A percentile compares a stretch with the other conserved stretches of the same genome.
Conservation (phyloP, 2,797 vertebrate genomes). For the Chiroxiphia lanceolata region DNA sequence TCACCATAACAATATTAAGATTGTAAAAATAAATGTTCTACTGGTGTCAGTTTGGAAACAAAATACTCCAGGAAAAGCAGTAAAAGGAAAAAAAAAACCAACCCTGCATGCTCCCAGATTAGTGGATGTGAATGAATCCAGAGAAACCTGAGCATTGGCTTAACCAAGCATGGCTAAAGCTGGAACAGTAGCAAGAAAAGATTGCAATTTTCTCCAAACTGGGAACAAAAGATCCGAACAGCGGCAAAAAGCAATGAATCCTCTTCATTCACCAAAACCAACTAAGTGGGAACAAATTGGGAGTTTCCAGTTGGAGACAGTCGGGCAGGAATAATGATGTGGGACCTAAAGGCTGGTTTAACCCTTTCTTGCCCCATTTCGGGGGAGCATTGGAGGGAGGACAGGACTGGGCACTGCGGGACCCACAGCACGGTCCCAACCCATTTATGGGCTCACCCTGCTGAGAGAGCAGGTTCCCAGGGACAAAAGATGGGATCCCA, state of each 20-base stretch:
- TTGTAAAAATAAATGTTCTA: neutral
- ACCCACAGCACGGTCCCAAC: neutral
- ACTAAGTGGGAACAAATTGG: conserved; percentile 62
- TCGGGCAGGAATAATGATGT: neutral
- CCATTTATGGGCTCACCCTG: conserved; percentile 36
- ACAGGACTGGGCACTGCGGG: neutral
- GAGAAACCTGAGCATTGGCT: neutral
- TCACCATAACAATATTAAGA: neutral
- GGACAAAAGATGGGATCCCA: conserved; percentile 46
- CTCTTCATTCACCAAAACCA: conserved; percentile 59
- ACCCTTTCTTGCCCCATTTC: neutral
- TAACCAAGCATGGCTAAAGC: conserved; percentile 67
- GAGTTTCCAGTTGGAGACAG: conserved; percentile 39
- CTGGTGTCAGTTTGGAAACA: neutral
- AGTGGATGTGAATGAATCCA: neutral
- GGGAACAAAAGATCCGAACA: conserved; percentile 25
- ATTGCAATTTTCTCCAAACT: conserved; percentile 48
- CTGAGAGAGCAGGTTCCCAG: conserved; percentile 53
- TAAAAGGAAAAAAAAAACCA: neutral
- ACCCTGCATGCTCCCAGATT: neutral
- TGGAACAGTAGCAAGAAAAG: conserved; percentile 64
- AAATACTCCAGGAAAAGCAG: neutral
- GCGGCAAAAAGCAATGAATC: conserved; percentile 22
- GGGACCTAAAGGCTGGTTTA: conserved; percentile 6
- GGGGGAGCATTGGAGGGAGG: neutral